Conservation (phyloP, 2,113 vertebrate species). For the Circaetus cinerascens region DNA sequence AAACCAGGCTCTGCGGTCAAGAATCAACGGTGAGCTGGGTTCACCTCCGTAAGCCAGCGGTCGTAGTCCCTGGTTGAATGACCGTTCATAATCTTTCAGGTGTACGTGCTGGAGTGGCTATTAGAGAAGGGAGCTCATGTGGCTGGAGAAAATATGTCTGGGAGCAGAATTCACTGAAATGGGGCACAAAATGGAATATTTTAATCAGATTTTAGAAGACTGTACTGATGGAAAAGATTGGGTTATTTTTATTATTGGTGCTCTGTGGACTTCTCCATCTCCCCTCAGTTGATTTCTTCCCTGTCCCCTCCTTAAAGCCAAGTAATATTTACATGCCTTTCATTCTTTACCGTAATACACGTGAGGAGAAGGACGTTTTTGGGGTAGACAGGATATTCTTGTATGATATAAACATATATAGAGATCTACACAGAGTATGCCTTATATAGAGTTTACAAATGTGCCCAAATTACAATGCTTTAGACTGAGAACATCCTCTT, state of each 20-base stretch:
- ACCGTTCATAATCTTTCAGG: rapidly evolving
- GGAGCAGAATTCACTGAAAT: neutral
- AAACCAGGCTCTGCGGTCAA: rapidly evolving
- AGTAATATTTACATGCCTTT: neutral
- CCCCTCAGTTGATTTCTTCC: neutral
- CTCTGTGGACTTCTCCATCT: neutral
- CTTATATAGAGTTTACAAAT: neutral
- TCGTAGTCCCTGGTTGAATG: rapidly evolving
- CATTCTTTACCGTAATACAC: rapidly evolving
- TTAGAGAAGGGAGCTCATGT: neutral
- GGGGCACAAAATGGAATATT: neutral
- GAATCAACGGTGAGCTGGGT: rapidly evolving
- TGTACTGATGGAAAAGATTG: neutral
- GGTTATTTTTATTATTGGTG: neutral
- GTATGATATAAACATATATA: rapidly evolving
- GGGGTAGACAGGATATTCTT: neutral
- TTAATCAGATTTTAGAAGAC: neutral
- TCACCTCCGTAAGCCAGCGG: rapidly evolving
- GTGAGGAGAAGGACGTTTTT: neutral
- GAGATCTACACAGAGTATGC: neutral
- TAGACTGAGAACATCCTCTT: neutral
- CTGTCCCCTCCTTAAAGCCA: neutral
- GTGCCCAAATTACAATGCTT: neutral
- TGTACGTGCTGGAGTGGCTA: rapidly evolving
- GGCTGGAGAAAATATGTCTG: neutral